Percentiles rank a stretch among this genome's conserved stretches.
Evolutionary conservation across 2,797 vertebrate species (phyloP).

Genomic region (Buphagus erythrorhynchus): DNA sequence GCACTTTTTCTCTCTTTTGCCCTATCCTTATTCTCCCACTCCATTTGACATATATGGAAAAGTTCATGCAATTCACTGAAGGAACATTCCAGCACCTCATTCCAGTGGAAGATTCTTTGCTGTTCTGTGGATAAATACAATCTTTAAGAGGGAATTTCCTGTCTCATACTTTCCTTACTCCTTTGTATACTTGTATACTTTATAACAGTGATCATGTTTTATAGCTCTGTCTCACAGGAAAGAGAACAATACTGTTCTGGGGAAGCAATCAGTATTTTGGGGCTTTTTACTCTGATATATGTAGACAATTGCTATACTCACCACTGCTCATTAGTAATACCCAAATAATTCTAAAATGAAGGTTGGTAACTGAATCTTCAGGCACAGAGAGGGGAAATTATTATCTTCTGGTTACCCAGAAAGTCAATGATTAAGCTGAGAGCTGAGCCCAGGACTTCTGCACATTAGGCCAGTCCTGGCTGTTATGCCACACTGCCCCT

Average conservation of each 20-base stretch:
- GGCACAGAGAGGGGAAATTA: slow-evolving; percentile 8
- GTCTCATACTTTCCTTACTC: not conserved
- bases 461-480: slow-evolving; percentile 32
- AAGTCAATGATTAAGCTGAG: slow-evolving; percentile 57
- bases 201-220: not conserved
- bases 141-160: not conserved
- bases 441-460: slow-evolving; percentile 29
- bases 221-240: not conserved
- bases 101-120: not conserved
- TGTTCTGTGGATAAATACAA: not conserved
- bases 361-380: not conserved
- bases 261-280: not conserved
- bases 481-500: slow-evolving; percentile 41
- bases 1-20: not conserved
- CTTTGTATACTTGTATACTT: not conserved
- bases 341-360: not conserved
- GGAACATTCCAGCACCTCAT: not conserved
- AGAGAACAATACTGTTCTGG: not conserved
- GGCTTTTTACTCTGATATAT: not conserved
- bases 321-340: not conserved
- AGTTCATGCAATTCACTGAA: not conserved
- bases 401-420: slow-evolving; percentile 23
- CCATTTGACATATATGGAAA: not conserved
- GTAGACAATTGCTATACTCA: not conserved
- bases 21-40: not conserved